Base-by-base conservation (phyloP, 1,140 invertebrate genomes). In the Meloidogyne floridensis region DNA sequence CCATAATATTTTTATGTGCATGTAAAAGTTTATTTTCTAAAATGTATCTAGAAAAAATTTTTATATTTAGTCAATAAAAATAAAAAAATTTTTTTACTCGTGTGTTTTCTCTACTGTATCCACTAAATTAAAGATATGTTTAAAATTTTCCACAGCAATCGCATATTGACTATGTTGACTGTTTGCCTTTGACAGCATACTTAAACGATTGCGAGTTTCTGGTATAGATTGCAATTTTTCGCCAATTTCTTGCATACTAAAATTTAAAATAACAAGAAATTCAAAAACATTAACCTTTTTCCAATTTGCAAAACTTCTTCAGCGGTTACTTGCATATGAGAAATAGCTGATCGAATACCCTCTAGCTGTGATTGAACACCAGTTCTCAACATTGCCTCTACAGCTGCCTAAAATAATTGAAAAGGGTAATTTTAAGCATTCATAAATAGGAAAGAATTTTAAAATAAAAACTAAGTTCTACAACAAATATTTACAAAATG, bases 321-420 rank as follows among this genome's bases (percentile, higher is more conserved):
- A 42, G 95, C 91, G 70, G 95, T 94, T 51, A 93, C 93, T 86
- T 95, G 93, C 15, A 99, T 91, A 89, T 98, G 95, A 87, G 94
- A 94, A n/a, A 99, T 93, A 0, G 96, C 97, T 11, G 95, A 94
- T 86, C 94, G 93, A 0, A 98, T 96, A 0, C 96, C 96, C 92
- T 99, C 97, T 65, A 99, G 91, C 91, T 99, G 96, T 87, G 95
- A 96, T 91, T 99, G 96, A 92, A 99, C 95, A 7, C 96, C 95
- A n/a, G 96, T 97, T 91, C 98, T 98, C 18, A 99, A 91, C 93
- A 97, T 95, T 13, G 96, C 95, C 91, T 99, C 97, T 43, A 97
- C 95, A 7, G 96, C 97, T 1, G 95, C 95, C 91, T 98, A 94
- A 83, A 96, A 86, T 81, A 47, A 6, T 47, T 47, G 4, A 86